A percentile compares a stretch with the other conserved stretches of the same genome.
These are phyloP conservation scores for Enteromius radiatus DNA, from an alignment of 2,797 vertebrate genomes.

Conservation along the genomic window DNA sequence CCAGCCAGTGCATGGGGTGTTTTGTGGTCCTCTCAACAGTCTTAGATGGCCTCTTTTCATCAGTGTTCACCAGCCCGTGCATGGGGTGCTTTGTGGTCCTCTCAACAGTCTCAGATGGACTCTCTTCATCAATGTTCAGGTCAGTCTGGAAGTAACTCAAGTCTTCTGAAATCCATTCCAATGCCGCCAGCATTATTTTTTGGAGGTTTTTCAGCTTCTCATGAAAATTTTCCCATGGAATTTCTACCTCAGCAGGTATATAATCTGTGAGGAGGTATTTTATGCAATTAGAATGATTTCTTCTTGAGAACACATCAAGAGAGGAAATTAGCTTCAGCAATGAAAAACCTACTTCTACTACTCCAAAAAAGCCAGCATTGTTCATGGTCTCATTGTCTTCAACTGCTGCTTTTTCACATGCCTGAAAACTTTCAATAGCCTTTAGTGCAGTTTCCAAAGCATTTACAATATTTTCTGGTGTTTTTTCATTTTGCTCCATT, in stretches of 20 bases:
- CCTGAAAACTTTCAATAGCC: slow-evolving; percentile 82
- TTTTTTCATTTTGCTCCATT: slow-evolving; percentile 68
- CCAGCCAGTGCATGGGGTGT: slow-evolving; percentile 79
- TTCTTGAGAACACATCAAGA: slow-evolving; percentile 68
- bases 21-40: slow-evolving; percentile 70
- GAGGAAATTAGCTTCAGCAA: slow-evolving; percentile 78
- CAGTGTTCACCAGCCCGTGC: slow-evolving; percentile 73
- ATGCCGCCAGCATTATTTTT: slow-evolving; percentile 73
- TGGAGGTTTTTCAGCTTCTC: slow-evolving; percentile 75
- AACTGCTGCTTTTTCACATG: slow-evolving; percentile 75
- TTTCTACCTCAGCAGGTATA: slow-evolving; percentile 74
- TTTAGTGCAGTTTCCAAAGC: slow-evolving; percentile 78
- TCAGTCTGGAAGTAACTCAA: slow-evolving; percentile 86
- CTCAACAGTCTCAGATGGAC: slow-evolving; percentile 58
- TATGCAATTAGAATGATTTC: slow-evolving; percentile 69
- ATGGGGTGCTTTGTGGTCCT: slow-evolving; percentile 75
- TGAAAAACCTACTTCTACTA: slow-evolving; percentile 80
- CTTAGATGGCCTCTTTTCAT: slow-evolving; percentile 63
- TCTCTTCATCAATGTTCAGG: slow-evolving; percentile 69
- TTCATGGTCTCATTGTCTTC: slow-evolving; percentile 75
- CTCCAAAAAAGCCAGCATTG: slow-evolving; percentile 75
- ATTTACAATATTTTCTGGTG: slow-evolving; percentile 62
- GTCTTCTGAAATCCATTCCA: slow-evolving; percentile 86
- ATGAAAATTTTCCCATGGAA: slow-evolving; percentile 78
- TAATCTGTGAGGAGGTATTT: slow-evolving; percentile 80